These are phyloP conservation scores for Aphrocallistes beatrix DNA, from an alignment of 37 sponge, comb jelly and placozoan species.

Conservation along the genomic window DNA sequence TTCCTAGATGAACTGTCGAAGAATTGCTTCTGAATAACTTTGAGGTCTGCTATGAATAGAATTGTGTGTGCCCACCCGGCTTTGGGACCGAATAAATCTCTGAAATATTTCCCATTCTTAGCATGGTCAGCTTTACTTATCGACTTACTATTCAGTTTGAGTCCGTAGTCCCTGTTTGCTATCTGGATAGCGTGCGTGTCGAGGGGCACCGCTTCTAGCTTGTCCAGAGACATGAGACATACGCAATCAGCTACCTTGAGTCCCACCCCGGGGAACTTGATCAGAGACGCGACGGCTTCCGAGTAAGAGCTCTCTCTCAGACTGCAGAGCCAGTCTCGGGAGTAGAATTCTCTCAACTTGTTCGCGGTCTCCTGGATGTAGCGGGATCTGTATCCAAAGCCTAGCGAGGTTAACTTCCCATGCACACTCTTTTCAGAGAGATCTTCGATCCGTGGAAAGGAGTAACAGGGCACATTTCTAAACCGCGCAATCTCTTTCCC, in stretches of 20 bases:
- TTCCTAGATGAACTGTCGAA: background rate
- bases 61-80: conserved; percentile 88
- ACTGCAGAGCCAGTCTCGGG: conserved; percentile 24
- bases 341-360: background rate
- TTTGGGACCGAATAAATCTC: conserved; percentile 41
- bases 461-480: conserved; percentile 24
- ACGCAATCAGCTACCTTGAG: conserved; percentile 88
- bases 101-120: conserved; percentile 24
- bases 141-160: conserved; percentile 15
- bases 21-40: background rate
- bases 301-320: conserved; percentile 21
- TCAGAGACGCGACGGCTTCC: conserved; percentile 43
- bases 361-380: conserved; percentile 48
- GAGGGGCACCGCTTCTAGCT: conserved; percentile 76
- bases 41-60: conserved; percentile 14
- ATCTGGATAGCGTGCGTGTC: conserved; percentile 78
- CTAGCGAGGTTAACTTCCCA: conserved; percentile 40
- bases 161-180: conserved; percentile 49
- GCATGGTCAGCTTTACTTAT: conserved; percentile 20
- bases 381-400: conserved; percentile 87
- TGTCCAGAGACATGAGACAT: conserved; percentile 79
- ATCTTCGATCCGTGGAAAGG: conserved; percentile 43
- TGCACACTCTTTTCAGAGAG: conserved; percentile 37
- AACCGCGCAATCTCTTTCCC: conserved; percentile 32
- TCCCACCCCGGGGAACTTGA: conserved; percentile 66